Percentiles rank a stretch among this genome's conserved stretches.
Conservation (phyloP, 2,797 vertebrate species). For the Tachyglossus aculeatus region DNA sequence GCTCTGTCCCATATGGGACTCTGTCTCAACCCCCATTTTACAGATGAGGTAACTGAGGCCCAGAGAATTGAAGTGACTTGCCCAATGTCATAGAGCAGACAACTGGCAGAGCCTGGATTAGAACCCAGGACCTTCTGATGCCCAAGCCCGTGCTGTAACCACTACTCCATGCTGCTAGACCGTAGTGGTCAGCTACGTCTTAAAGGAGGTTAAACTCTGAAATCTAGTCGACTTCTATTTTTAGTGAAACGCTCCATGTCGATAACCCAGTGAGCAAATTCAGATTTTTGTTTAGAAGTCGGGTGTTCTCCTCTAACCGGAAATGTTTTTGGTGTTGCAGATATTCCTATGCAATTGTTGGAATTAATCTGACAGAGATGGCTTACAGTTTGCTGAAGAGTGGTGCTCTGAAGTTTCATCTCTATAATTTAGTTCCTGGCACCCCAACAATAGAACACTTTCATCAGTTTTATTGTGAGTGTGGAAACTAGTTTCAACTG, state of each 20-base stretch:
- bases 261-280: not conserved
- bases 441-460: conserved; percentile 86
- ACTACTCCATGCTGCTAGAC: too few relatives aligned
- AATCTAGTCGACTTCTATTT: too few relatives aligned
- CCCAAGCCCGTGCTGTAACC: too few relatives aligned
- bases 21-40: too few relatives aligned
- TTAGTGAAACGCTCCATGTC: not conserved
- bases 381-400: conserved; percentile 93
- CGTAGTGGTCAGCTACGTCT: too few relatives aligned
- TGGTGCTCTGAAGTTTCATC: conserved; percentile 87
- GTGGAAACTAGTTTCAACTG: not conserved
- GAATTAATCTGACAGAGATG: conserved; percentile 98
- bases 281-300: not conserved
- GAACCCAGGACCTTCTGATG: too few relatives aligned
- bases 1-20: too few relatives aligned
- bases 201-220: too few relatives aligned
- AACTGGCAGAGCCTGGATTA: too few relatives aligned
- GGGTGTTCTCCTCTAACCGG: not conserved
- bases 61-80: too few relatives aligned
- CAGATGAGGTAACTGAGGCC: too few relatives aligned
- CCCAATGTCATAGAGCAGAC: too few relatives aligned
- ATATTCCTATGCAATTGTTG: conserved; percentile 98
- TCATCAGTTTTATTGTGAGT: conserved; percentile 96
- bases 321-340: conserved; percentile 71
- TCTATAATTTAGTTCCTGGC: conserved; percentile 88